Percentiles rank a stretch among this genome's conserved stretches.
phyloP scores from a whole-genome alignment of 2,113 vertebrate species.

The Centropristis striata region DNA sequence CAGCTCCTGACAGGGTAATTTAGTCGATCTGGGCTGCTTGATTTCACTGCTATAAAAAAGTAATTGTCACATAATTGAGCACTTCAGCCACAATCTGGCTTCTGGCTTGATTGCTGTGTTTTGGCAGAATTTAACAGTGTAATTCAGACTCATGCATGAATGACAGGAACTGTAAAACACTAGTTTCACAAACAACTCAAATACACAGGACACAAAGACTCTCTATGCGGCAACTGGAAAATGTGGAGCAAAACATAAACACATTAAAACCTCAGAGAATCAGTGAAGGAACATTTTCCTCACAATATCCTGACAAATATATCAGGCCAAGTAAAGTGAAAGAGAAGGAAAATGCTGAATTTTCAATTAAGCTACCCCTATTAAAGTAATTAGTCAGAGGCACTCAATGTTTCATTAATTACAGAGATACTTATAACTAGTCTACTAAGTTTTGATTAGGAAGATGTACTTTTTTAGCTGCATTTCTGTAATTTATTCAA shows the following conservation, averaged over 20 bases:
- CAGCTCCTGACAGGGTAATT: not conserved
- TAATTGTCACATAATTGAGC: not conserved
- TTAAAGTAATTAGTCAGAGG: not conserved
- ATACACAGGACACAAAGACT: not conserved
- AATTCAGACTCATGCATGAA: not conserved
- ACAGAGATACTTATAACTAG: not conserved
- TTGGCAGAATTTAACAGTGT: not conserved
- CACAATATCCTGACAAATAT: not conserved
- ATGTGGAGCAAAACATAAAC: not conserved
- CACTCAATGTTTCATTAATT: not conserved
- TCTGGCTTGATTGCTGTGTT: not conserved
- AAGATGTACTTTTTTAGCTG: not conserved
- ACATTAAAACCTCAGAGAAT: not conserved
- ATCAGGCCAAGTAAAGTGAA: not conserved
- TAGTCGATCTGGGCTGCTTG: not conserved
- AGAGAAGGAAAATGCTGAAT: too few species aligned
- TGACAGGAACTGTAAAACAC: not conserved
- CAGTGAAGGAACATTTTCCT: not conserved
- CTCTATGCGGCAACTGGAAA: not conserved
- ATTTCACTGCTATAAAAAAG: not conserved
- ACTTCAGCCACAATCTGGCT: not conserved
- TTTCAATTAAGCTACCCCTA: not conserved
- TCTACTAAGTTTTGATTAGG: not conserved
- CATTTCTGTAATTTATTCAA: not conserved
- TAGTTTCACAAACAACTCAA: not conserved